These are phyloP conservation scores for Eptesicus fuscus DNA, from an alignment of 2,113 vertebrate genomes.

Conservation along the genomic window DNA sequence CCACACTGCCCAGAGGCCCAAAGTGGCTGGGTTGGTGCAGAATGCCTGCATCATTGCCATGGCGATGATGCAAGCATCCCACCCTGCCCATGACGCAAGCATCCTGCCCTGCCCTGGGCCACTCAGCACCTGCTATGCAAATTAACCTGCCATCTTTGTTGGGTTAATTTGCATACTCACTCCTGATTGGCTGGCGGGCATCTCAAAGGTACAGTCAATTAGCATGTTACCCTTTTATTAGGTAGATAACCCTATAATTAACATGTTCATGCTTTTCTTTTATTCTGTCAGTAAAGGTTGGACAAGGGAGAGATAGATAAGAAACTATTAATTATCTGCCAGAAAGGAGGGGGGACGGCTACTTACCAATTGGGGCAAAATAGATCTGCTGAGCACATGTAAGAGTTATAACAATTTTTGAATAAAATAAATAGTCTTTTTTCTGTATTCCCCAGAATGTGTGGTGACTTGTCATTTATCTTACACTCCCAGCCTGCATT, in stretches of 20 bases:
- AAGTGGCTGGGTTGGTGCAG: too few species aligned
- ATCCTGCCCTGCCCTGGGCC: too few species aligned
- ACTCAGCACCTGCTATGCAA: too few species aligned
- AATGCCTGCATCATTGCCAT: too few species aligned
- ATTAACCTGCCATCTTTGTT: too few species aligned
- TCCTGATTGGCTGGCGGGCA: too few species aligned
- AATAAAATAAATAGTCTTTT: slow-evolving; percentile 67
- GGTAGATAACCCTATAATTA: slow-evolving; percentile 65
- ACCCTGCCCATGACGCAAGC: too few species aligned
- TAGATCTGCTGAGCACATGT: slow-evolving; percentile 37
- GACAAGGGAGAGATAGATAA: slow-evolving; percentile 67
- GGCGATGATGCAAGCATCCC: too few species aligned
- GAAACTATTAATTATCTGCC: slow-evolving; percentile 71
- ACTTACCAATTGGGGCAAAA: slow-evolving; percentile 67
- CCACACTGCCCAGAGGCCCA: too few species aligned
- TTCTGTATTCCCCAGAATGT: slow-evolving; percentile 60
- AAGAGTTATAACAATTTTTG: slow-evolving; percentile 68
- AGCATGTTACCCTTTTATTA: too few species aligned
- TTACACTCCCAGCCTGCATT: neutral
- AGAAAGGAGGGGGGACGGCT: slow-evolving; percentile 42
- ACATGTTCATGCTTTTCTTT: slow-evolving; percentile 10
- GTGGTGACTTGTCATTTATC: slow-evolving; percentile 69
- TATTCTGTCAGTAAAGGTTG: slow-evolving; percentile 48
- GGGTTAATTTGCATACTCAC: too few species aligned
- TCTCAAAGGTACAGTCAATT: too few species aligned